A percentile compares a stretch with the other conserved stretches of the same genome.
These are phyloP conservation scores for Laspeyria flexula DNA, from an alignment of 2,888 invertebrate species.

Conservation along the genomic window DNA sequence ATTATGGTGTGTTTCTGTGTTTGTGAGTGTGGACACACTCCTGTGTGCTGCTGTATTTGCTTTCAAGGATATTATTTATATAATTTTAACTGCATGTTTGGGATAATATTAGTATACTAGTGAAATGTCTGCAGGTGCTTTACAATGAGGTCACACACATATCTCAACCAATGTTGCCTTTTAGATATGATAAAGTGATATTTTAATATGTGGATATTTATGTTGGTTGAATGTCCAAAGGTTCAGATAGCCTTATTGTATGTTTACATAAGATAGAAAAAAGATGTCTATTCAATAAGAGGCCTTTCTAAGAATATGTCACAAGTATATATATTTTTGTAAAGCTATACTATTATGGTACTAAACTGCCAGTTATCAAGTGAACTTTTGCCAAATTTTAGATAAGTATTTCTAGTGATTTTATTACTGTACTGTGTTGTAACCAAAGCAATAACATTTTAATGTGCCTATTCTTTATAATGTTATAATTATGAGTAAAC, in stretches of 20 bases:
- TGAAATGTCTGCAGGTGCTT: conserved; percentile 81
- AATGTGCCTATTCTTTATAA: conserved; percentile 78
- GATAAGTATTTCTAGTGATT: conserved; percentile 77
- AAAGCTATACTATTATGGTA: conserved; percentile 63
- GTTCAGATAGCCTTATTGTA: conserved; percentile 70
- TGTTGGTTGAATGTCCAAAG: conserved; percentile 76
- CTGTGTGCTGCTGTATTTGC: conserved; percentile 82
- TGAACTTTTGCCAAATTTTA: conserved; percentile 80
- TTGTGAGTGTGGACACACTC: conserved; percentile 70
- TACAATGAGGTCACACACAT: conserved; percentile 79
- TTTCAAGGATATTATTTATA: conserved; percentile 73
- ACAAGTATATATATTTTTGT: conserved; percentile 75
- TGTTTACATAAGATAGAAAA: conserved; percentile 75
- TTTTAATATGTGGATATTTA: conserved; percentile 67
- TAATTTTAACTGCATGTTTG: conserved; percentile 74
- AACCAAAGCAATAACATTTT: conserved; percentile 84
- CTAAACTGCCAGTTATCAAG: conserved; percentile 67
- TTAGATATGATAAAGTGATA: conserved; percentile 83
- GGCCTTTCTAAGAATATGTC: conserved; percentile 67
- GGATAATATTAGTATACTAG: conserved; percentile 71
- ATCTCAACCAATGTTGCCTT: conserved; percentile 85
- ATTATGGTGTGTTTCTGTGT: conserved; percentile 83
- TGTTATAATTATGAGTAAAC: conserved; percentile 65
- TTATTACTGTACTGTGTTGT: conserved; percentile 76
- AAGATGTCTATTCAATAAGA: conserved; percentile 58